Evolutionary conservation across 2,888 invertebrate genomes (phyloP).

Genomic region (Sphaerophoria taeniata): DNA sequence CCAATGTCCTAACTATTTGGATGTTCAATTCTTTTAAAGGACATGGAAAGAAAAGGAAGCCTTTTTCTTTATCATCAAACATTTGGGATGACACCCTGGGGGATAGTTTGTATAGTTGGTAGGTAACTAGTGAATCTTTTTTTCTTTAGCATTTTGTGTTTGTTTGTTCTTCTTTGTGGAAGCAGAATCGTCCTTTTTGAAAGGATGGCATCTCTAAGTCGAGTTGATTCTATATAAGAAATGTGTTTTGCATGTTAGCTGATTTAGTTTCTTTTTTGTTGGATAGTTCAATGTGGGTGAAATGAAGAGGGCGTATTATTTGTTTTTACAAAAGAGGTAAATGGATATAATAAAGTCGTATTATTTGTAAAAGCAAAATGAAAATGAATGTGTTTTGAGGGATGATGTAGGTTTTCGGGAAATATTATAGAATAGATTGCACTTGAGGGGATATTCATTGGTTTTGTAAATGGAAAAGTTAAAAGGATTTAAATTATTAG

Average conservation of each 20-base stretch:
- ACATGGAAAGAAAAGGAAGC: background rate
- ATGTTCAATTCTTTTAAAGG: too few species aligned
- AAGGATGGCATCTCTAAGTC: slow-evolving; percentile 20
- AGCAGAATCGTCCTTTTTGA: background rate
- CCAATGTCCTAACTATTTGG: too few species aligned
- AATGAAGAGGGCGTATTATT: background rate
- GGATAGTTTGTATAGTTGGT: slow-evolving; percentile 50
- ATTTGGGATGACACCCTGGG: slow-evolving; percentile 59
- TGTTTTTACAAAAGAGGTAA: background rate
- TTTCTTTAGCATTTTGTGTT: background rate
- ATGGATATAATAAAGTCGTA: slow-evolving; percentile 16
- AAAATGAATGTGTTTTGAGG: slow-evolving; percentile 49
- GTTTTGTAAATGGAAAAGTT: slow-evolving; percentile 21
- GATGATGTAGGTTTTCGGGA: slow-evolving; percentile 15
- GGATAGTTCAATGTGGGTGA: too few species aligned
- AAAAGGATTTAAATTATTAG: slow-evolving; percentile 25
- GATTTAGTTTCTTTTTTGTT: slow-evolving; percentile 40
- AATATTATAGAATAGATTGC: slow-evolving; percentile 46
- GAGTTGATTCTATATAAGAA: slow-evolving; percentile 31
- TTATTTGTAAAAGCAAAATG: slow-evolving; percentile 42
- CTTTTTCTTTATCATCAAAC: slow-evolving; percentile 42
- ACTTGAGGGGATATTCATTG: slow-evolving; percentile 26
- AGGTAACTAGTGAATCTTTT: slow-evolving; percentile 1
- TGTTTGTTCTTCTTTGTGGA: background rate
- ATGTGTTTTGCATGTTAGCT: slow-evolving; percentile 58